Evolutionary conservation across 2,797 vertebrate genomes (phyloP).

Genomic region (Okamejei kenojei): DNA sequence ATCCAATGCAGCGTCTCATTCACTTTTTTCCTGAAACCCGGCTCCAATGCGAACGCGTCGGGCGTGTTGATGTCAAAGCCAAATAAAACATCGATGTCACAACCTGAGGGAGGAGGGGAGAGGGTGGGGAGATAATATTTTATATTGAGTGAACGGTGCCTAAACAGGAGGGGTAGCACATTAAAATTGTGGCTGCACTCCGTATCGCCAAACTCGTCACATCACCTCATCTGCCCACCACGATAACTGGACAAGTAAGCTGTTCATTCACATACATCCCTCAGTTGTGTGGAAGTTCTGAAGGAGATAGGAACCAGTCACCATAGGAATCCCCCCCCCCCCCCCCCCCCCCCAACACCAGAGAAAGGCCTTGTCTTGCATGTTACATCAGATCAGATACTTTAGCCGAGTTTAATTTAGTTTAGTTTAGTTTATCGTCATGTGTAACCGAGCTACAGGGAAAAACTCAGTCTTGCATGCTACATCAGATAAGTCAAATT

Average conservation of each 20-base stretch:
- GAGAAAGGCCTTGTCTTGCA: no score
- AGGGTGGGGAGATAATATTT: background rate
- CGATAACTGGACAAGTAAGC: background rate
- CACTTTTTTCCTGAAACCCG: slow-evolving; percentile 70
- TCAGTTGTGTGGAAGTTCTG: background rate
- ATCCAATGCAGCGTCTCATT: slow-evolving; percentile 69
- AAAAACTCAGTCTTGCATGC: no score
- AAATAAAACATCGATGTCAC: slow-evolving; percentile 79
- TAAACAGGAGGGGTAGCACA: background rate
- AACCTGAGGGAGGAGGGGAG: slow-evolving; percentile 57
- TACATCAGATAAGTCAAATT: background rate
- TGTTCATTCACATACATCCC: background rate
- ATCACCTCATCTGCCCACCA: background rate
- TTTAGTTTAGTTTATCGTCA: no score
- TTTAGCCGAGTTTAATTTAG: no score
- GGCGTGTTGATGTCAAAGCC: slow-evolving; percentile 80
- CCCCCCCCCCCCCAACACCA: no score
- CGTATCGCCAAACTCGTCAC: background rate
- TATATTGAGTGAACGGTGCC: background rate
- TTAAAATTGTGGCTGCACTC: background rate
- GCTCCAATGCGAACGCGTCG: slow-evolving; percentile 74
- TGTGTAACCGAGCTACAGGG: no score
- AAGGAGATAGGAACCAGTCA: background rate
- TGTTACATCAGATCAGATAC: no score
- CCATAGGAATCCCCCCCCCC: no score